Conservation (phyloP, 2,113 vertebrate genomes). For the Octodon degus region DNA sequence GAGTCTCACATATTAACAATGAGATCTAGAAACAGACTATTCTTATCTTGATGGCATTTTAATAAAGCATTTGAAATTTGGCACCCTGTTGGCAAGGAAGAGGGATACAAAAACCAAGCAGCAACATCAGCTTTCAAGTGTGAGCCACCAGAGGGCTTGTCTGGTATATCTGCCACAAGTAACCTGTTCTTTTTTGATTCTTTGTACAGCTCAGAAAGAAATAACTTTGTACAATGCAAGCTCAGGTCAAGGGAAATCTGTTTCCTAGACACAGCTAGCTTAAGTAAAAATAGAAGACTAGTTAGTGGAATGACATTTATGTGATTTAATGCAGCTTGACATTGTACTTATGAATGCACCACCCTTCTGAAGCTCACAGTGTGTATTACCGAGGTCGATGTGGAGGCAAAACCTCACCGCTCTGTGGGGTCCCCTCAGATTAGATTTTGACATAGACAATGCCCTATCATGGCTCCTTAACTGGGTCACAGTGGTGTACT, state of each 20-base stretch:
- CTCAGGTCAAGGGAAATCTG: slow-evolving; percentile 23
- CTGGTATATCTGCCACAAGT: neutral
- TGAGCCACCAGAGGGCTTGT: slow-evolving; percentile 74
- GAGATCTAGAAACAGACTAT: slow-evolving; percentile 59
- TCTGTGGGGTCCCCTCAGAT: neutral
- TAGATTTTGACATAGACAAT: neutral
- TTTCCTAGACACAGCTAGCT: neutral
- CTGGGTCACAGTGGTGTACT: neutral
- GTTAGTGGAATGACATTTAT: neutral
- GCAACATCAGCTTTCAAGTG: neutral
- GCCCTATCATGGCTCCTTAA: neutral
- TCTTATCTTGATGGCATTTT: slow-evolving; percentile 66
- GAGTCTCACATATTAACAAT: slow-evolving; percentile 54
- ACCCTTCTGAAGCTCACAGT: neutral
- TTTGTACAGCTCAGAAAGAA: neutral
- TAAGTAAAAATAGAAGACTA: slow-evolving; percentile 1
- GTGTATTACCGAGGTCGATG: neutral
- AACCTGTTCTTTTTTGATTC: neutral
- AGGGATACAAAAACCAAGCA: neutral
- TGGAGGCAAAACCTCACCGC: neutral
- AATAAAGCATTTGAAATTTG: slow-evolving; percentile 11
- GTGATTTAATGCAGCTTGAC: neutral
- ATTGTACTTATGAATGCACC: neutral
- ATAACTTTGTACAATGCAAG: neutral
- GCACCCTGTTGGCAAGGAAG: neutral